phyloP scores from a whole-genome alignment of 2,888 invertebrate species.

The Osmoderma eremita region DNA sequence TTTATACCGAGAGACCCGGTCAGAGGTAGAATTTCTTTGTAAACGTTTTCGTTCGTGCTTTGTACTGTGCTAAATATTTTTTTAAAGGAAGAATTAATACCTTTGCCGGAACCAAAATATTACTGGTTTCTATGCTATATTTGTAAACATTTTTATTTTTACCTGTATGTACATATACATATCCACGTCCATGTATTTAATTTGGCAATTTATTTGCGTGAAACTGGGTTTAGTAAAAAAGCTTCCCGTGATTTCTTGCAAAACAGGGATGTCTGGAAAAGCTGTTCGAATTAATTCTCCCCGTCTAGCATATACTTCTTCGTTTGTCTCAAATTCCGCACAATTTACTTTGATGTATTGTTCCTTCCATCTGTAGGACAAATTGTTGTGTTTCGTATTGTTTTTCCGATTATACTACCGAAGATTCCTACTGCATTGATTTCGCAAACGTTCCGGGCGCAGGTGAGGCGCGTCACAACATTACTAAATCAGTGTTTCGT shows the following conservation, averaged over 20 bases:
- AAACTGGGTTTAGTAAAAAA: too few species aligned
- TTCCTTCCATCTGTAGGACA: constrained; percentile 49
- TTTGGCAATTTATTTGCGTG: too few species aligned
- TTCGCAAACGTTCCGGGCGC: constrained; percentile 20
- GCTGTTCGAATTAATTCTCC: constrained; percentile 44
- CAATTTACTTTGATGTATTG: constrained; percentile 48
- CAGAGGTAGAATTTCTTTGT: constrained; percentile 30
- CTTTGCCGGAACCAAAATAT: neutral
- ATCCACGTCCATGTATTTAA: too few species aligned
- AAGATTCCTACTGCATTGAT: constrained; percentile 18
- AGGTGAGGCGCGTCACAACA: constrained; percentile 37
- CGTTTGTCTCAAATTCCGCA: constrained; percentile 45
- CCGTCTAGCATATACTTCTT: constrained; percentile 45
- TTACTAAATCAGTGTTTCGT: constrained; percentile 47
- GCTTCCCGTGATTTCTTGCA: constrained; percentile 45
- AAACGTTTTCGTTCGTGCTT: constrained; percentile 28
- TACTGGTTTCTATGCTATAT: constrained; percentile 28
- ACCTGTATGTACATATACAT: too few species aligned
- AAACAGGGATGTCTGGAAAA: constrained; percentile 45
- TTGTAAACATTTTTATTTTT: too few species aligned
- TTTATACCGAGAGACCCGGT: constrained; percentile 33
- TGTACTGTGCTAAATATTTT: constrained; percentile 5
- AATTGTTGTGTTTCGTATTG: constrained; percentile 50
- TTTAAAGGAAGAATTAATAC: constrained; percentile 16
- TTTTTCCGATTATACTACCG: constrained; percentile 26